Evolutionary conservation across 2,113 vertebrate genomes (phyloP), one percentile per base, ranked within the genome.

Genomic region (Parotia lawesii): DNA sequence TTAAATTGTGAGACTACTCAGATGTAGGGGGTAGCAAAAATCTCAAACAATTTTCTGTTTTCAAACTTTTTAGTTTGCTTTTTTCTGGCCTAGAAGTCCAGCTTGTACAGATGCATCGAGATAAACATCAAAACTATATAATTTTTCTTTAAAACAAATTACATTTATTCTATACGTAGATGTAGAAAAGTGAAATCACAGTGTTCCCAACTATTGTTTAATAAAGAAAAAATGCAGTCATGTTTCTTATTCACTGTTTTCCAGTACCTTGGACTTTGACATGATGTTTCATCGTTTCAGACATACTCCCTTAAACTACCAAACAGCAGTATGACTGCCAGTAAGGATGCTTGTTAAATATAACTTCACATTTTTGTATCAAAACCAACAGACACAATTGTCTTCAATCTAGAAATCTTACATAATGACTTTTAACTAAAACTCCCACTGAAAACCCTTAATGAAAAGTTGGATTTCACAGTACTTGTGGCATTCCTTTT

Each of bases 371-470:
- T 81, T 94, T 74, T 96, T 87, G 16, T 92, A 82, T 94, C 54
- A 96, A 96, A 93, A 88, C 48, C 86, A 95, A 77, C 56, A 95
- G 84, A 94, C 40, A 84, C 21, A 93, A 95, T 93, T 96, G 58
- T 94, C 69, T 89, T 92, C 82, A 92, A 83, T 93, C 86, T 89
- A 93, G 92, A 96, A 93, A 95, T 94, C 66, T 83, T 75, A 73
- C 19, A 65, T 82, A 70, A 79, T 77, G 42, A 94, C 57, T 89
- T 89, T 84, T 93, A 92, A 91, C 65, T 93, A 78, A 96, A 94
- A 94, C 60, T 58, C 17, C 29, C 44, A 47, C 47, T 66, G n/a
- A 78, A 94, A 87, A 37, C 29, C 38, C 62, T 91, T 90, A 94
- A 81, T 50, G 57, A 97, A 83, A 94, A 94, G 4, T 79, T 95